Evolutionary conservation across 2,888 invertebrate species (phyloP), one percentile per base, ranked within the genome.

Genomic region (Rhamphomyia laevipes): DNA sequence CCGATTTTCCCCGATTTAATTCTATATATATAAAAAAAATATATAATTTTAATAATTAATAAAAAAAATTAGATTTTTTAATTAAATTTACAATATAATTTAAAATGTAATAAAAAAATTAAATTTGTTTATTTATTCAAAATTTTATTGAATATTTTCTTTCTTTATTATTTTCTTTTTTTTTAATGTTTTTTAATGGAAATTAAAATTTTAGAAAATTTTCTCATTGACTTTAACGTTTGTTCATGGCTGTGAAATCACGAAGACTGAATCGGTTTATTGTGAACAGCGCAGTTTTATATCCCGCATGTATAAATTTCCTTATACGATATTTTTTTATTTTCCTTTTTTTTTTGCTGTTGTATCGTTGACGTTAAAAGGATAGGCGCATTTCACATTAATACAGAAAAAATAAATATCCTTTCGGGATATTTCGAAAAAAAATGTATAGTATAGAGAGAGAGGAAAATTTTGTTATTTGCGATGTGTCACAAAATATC

Each of bases 191-290:
- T n/a, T n/a, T n/a, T 12, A 4, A n/a, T 37, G n/a, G 16, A 38
- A 38, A 17, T n/a, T 10, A 38, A 38, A 38, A 9, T 17, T 38
- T 17, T 6, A 37, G 6, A 37, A 37, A 38, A 38, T 15, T 11
- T 18, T 18, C 18, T 40, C 18, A 12, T 37, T 2, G 10, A 16
- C 9, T 16, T 37, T 18, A 40, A 40, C 40, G 40, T 40, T 40
- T 40, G 17, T 18, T 40, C 40, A 18, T 18, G 40, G 18, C 40
- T 40, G 40, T 40, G 40, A 40, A 40, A 40, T 40, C 40, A 40
- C 40, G 40, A 40, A 40, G 40, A 40, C 40, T 40, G 40, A 40
- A 40, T 40, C 40, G 40, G 40, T 40, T 40, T 18, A 40, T 13
- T 40, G 18, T 40, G 40, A 40, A 11, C 40, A 40, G 40, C 40